Percentiles rank a stretch among this genome's conserved stretches.
These are phyloP conservation scores for Oryctes rhinoceros DNA, from an alignment of 1,140 invertebrate genomes.

Conservation along the genomic window DNA sequence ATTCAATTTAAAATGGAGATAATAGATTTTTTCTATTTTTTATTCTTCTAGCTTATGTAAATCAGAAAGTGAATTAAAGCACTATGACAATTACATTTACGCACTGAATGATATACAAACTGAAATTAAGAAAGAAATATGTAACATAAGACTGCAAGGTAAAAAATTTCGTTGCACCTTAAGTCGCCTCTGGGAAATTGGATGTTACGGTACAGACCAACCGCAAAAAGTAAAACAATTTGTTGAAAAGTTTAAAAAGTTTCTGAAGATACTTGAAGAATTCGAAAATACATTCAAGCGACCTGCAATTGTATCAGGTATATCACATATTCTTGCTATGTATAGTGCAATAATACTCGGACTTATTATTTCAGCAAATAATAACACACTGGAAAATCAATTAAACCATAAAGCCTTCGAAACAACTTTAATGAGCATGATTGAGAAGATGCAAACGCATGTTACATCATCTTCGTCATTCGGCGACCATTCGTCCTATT, in stretches of 20 bases:
- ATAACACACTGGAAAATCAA: background rate
- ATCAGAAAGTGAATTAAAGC: background rate
- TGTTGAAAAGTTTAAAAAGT: background rate
- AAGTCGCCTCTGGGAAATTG: background rate
- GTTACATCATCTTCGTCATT: background rate
- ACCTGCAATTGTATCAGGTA: background rate
- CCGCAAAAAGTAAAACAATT: background rate
- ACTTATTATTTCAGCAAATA: background rate
- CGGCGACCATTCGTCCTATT: background rate
- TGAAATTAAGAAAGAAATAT: background rate
- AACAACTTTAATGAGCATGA: background rate
- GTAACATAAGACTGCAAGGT: background rate
- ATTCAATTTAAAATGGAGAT: background rate
- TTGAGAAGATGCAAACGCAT: background rate
- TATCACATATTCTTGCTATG: background rate
- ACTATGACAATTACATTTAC: conserved; percentile 11
- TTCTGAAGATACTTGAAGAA: background rate
- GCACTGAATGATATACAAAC: conserved; percentile 19
- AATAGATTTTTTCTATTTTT: background rate
- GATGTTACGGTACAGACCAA: background rate
- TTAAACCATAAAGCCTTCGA: background rate
- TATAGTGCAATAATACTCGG: background rate
- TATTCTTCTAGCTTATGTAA: background rate
- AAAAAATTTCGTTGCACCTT: background rate
- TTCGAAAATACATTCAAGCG: background rate